Conservation (phyloP, 2,113 vertebrate genomes). For the Corythaixoides concolor region DNA sequence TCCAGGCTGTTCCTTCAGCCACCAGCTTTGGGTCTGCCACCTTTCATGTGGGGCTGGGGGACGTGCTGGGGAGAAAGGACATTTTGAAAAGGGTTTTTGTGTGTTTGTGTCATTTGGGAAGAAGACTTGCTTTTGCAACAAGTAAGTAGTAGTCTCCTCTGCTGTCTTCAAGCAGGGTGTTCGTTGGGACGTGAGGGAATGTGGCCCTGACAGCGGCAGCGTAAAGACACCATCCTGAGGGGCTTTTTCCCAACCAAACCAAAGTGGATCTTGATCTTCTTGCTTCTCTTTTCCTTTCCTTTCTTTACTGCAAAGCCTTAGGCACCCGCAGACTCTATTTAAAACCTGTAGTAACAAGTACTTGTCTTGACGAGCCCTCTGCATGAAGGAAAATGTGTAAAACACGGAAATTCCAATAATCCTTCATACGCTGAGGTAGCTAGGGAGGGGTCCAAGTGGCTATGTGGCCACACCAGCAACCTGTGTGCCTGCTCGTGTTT, state of each 20-base stretch:
- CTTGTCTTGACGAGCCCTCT: background rate
- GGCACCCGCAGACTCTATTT: background rate
- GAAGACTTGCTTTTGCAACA: background rate
- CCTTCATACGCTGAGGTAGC: background rate
- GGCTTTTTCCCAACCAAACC: background rate
- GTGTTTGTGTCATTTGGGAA: background rate
- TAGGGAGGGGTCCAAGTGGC: background rate
- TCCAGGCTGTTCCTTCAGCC: background rate
- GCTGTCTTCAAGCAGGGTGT: background rate
- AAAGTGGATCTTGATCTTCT: background rate
- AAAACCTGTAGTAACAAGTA: background rate
- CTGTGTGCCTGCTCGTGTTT: fast-evolving
- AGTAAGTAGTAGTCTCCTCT: background rate
- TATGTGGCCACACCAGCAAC: background rate
- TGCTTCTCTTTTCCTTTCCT: background rate
- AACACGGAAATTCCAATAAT: background rate
- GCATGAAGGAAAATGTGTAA: background rate
- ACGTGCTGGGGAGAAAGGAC: background rate
- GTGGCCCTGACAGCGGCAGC: background rate
- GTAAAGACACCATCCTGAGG: background rate
- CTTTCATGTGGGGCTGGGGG: background rate
- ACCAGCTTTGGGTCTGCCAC: background rate
- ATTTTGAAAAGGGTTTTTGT: background rate
- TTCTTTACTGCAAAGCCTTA: background rate
- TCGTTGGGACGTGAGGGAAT: background rate